These are phyloP conservation scores for Clavelina lepadiformis DNA, from an alignment of 23 tunicate genomes.

Conservation along the genomic window DNA sequence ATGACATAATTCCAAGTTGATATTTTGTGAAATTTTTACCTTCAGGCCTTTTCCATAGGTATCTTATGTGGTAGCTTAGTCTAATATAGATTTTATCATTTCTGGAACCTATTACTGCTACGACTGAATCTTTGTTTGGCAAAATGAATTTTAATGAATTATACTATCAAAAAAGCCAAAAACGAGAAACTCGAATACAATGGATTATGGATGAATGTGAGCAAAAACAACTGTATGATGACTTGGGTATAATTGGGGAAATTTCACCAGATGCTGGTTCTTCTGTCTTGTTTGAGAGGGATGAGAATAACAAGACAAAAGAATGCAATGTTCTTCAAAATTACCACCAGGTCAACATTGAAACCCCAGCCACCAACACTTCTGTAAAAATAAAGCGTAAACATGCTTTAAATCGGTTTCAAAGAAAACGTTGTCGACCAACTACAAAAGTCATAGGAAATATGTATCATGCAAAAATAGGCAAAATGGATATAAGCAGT, in stretches of 20 bases:
- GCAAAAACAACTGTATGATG: slow-evolving; percentile 56
- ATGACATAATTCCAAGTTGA: no score
- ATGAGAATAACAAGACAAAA: neutral
- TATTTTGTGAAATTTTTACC: no score
- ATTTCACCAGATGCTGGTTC: slow-evolving; percentile 40
- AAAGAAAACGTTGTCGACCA: slow-evolving; percentile 19
- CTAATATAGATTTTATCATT: no score
- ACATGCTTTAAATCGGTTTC: slow-evolving; percentile 13
- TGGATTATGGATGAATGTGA: slow-evolving; percentile 59
- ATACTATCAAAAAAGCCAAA: no score
- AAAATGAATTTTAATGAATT: slow-evolving; percentile 7
- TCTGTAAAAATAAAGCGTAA: slow-evolving; percentile 18
- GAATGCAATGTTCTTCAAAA: slow-evolving; percentile 9
- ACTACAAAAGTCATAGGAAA: neutral
- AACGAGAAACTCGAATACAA: slow-evolving; percentile 38
- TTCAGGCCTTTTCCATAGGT: no score
- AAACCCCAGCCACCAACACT: slow-evolving; percentile 19
- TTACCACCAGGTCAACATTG: slow-evolving; percentile 8
- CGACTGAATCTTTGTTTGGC: neutral
- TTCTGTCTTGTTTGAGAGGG: slow-evolving; percentile 1
- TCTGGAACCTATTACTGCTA: no score
- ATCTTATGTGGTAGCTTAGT: no score
- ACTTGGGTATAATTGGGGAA: slow-evolving; percentile 90
- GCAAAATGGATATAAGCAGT: slow-evolving; percentile 27
- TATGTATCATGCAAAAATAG: slow-evolving; percentile 22